Evolutionary conservation across 2,113 vertebrate genomes (phyloP), one percentile per base, ranked within the genome.

Genomic region (Nothoprocta perdicaria): DNA sequence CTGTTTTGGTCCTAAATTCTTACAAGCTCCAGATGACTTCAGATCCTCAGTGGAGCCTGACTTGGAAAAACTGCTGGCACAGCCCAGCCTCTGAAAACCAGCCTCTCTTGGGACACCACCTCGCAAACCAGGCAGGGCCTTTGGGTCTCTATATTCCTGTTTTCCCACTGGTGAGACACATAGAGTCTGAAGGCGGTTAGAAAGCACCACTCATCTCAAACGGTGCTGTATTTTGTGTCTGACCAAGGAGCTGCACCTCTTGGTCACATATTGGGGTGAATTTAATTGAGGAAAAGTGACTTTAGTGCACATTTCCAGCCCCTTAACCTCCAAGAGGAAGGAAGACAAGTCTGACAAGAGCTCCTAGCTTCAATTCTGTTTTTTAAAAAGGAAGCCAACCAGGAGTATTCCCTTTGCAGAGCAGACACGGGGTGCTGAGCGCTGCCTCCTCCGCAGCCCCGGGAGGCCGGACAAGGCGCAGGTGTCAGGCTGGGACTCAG

Each of bases 11-110:
- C n/a, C 48, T 80, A 66, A 33, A 45, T 24, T 89, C 69, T 83
- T 87, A 8, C 26, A 90, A 85, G 65, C 13, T 43, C 73, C 19
- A 65, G 58, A 69, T 82, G 71, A 76, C 65, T 86, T 65, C 75
- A 81, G 12, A 81, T 46, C 14, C 45, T 15, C 29, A 31, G 6
- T 8, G 45, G 74, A 72, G 48, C 15, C 84, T 38, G 52, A 55
- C 33, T 57, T 69, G 68, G 43, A 82, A 48, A 88, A 83, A 26
- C 23, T 82, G n/a, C 63, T 89, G 75, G 41, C 38, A 60, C 15
- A 52, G 18, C 17, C 38, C 16, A 77, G 14, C 52, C 26, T 29
- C 53, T 29, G 53, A 29, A 55, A 55, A 14, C 26, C 14, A 29
- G 53, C 53, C 27, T 16, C 53, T 17, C 27, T 55, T 10, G 29